Percentiles rank a stretch among this genome's conserved stretches.
These are phyloP conservation scores for Emys orbicularis DNA, from an alignment of 2,797 vertebrate species.

Conservation along the genomic window DNA sequence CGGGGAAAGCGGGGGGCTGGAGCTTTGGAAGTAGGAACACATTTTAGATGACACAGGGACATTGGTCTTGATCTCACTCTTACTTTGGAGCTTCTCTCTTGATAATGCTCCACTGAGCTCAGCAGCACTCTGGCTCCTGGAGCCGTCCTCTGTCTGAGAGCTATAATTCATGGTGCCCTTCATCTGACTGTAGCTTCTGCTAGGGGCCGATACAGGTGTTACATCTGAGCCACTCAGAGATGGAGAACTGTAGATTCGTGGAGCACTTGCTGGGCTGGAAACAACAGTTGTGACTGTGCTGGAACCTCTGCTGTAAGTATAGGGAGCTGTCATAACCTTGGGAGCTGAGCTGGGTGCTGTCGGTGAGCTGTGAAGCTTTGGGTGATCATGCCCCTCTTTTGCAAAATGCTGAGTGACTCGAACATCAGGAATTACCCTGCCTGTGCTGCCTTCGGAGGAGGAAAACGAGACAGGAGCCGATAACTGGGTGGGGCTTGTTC, in stretches of 20 bases:
- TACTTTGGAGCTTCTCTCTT: slow-evolving; percentile 71
- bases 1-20: slow-evolving; percentile 92
- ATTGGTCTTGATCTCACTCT: slow-evolving; percentile 61
- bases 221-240: slow-evolving; percentile 59
- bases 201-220: slow-evolving; percentile 78
- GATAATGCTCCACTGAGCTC: slow-evolving; percentile 68
- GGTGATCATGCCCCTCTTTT: slow-evolving; percentile 91
- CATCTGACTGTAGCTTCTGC: slow-evolving; percentile 86
- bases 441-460: slow-evolving; percentile 80
- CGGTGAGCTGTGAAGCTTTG: slow-evolving; percentile 88
- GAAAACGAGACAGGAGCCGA: slow-evolving; percentile 92
- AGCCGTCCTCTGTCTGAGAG: slow-evolving; percentile 78
- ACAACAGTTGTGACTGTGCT: slow-evolving; percentile 78
- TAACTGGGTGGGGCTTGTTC: slow-evolving; percentile 96
- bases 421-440: slow-evolving; percentile 89
- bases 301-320: slow-evolving; percentile 73
- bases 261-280: slow-evolving; percentile 67
- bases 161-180: slow-evolving; percentile 78
- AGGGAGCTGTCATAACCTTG: slow-evolving; percentile 68
- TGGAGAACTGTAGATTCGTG: slow-evolving; percentile 77
- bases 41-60: slow-evolving; percentile 84
- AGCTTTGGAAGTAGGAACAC: slow-evolving; percentile 89
- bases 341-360: slow-evolving; percentile 81
- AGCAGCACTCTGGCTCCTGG: slow-evolving; percentile 48
- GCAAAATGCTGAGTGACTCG: slow-evolving; percentile 93